Evolutionary conservation across 2,113 vertebrate genomes (phyloP).

Genomic region (Caranx melampygus): DNA sequence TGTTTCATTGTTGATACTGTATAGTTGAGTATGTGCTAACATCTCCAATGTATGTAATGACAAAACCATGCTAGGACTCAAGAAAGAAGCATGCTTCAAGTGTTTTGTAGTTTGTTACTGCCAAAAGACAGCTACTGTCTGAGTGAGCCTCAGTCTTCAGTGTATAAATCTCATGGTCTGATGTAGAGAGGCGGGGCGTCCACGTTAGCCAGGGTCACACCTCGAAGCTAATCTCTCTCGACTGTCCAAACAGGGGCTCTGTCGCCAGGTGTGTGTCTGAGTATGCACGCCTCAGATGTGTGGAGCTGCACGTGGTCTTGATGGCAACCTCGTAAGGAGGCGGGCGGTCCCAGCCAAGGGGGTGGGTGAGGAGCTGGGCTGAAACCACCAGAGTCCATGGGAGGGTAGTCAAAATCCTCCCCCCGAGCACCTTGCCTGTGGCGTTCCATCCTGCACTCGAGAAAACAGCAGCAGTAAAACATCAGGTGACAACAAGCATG

Average conservation of each 20-base stretch:
- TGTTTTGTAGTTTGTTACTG: constrained; percentile 14
- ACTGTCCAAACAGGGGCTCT: constrained; percentile 83
- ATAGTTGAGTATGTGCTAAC: constrained; percentile 7
- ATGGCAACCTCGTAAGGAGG: constrained; percentile 87
- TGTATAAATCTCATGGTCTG: background rate
- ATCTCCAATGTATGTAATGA: constrained; percentile 4
- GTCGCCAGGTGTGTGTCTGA: constrained; percentile 84
- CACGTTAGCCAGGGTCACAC: constrained; percentile 72
- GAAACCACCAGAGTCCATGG: constrained; percentile 81
- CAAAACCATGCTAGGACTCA: constrained; percentile 59
- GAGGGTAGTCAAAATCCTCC: constrained; percentile 85
- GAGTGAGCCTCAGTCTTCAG: background rate
- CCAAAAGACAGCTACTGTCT: background rate
- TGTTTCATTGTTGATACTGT: background rate
- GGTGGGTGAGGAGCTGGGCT: constrained; percentile 80
- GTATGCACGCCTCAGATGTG: constrained; percentile 84
- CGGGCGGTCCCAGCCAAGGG: constrained; percentile 84
- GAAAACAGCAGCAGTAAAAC: constrained; percentile 1
- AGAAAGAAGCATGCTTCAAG: constrained; percentile 57
- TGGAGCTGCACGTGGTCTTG: constrained; percentile 85
- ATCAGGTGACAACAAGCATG: background rate
- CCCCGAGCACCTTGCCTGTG: constrained; percentile 70
- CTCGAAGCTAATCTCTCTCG: constrained; percentile 87
- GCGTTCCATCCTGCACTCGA: constrained; percentile 73
- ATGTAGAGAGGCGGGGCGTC: background rate